phyloP scores from a whole-genome alignment of 92 coral and sea anemone species.

The Epizoanthus fatuus region DNA sequence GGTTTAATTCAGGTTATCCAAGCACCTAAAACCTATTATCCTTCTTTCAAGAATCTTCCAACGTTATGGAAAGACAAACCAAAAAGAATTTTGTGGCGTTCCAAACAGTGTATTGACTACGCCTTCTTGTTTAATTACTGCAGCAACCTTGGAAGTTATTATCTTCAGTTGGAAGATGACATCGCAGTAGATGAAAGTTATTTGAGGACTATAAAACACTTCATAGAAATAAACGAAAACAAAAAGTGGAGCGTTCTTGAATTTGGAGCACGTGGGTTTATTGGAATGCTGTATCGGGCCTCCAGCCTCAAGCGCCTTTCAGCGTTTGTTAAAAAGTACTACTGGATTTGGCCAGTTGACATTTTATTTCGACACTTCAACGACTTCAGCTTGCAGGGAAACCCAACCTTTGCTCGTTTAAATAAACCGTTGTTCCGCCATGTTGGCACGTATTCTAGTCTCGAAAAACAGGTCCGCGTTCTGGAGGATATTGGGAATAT shows the following conservation, averaged over 20 bases:
- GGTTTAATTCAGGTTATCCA: constrained; percentile 73
- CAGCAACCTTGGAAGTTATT: constrained; percentile 73
- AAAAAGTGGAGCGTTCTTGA: constrained; percentile 83
- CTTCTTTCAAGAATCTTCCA: constrained; percentile 59
- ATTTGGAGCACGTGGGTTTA: constrained; percentile 84
- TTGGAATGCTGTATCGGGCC: constrained; percentile 81
- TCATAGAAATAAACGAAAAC: constrained; percentile 41
- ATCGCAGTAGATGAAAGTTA: constrained; percentile 60
- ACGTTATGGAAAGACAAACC: constrained; percentile 74
- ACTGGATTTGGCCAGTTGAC: constrained; percentile 65
- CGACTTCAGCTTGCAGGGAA: constrained; percentile 78
- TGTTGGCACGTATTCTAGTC: constrained; percentile 76
- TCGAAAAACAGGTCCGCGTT: constrained; percentile 74
- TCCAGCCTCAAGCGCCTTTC: constrained; percentile 66
- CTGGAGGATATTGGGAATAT: constrained; percentile 58
- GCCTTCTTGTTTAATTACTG: constrained; percentile 72
- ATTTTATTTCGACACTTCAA: constrained; percentile 63
- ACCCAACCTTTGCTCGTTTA: constrained; percentile 66
- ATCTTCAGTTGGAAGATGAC: constrained; percentile 86
- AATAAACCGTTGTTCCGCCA: constrained; percentile 76
- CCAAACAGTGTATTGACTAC: constrained; percentile 85
- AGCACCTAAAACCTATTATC: constrained; percentile 56
- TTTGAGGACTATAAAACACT: constrained; percentile 66
- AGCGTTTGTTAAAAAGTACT: constrained; percentile 75
- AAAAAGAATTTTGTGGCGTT: constrained; percentile 78